phyloP scores from a whole-genome alignment of 2,888 invertebrate genomes.

The Aricia artaxerxes region DNA sequence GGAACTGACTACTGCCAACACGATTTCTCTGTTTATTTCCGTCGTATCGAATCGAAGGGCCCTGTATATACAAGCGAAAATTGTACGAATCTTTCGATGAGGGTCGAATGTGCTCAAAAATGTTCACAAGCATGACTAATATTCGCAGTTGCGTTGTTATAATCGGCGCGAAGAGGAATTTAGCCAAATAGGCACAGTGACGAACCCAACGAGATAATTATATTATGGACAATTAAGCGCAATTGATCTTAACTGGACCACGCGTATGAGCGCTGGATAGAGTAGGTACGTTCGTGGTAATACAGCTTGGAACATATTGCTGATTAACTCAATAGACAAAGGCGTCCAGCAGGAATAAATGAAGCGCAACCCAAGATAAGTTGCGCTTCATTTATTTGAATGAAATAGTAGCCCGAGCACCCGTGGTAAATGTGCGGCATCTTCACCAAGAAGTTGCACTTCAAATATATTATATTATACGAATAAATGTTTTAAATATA shows the following conservation, averaged over 20 bases:
- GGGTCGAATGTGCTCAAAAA: not conserved
- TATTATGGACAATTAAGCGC: constrained; percentile 74
- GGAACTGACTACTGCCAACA: not conserved
- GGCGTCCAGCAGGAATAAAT: not conserved
- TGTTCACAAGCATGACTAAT: not conserved
- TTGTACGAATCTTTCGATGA: not conserved
- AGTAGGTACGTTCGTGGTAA: not conserved
- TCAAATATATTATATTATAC: not conserved
- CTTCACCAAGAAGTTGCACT: not conserved
- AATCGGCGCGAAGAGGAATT: constrained; percentile 26
- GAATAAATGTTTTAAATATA: not conserved
- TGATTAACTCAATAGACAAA: constrained; percentile 7
- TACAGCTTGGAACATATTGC: not conserved
- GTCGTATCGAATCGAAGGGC: not conserved
- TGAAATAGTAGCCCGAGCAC: not conserved
- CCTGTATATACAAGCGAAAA: not conserved
- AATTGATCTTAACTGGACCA: constrained; percentile 71
- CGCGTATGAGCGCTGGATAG: constrained; percentile 37
- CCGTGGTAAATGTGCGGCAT: not conserved
- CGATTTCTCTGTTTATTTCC: not conserved
- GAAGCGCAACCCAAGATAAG: constrained; percentile 1
- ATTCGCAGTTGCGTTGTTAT: constrained; percentile 1
- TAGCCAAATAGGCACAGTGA: constrained; percentile 29
- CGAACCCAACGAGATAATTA: constrained; percentile 71
- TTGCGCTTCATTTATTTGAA: constrained; percentile 19